These are phyloP conservation scores for Pteropus rufus DNA, from an alignment of 2,797 vertebrate genomes.

Conservation along the genomic window DNA sequence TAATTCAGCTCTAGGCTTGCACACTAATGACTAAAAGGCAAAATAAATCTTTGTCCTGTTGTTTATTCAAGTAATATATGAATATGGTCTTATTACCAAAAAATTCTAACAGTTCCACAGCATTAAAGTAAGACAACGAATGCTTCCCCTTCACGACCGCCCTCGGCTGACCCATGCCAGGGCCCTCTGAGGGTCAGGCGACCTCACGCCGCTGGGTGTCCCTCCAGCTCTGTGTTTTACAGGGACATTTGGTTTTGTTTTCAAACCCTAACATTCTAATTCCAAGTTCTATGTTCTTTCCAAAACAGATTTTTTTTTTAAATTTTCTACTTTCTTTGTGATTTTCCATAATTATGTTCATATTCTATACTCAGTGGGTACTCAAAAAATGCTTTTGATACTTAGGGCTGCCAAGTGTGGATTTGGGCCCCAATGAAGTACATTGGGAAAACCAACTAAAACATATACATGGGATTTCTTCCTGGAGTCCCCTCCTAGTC, in stretches of 20 bases:
- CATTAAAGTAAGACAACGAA: not conserved
- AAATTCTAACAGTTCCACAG: not conserved
- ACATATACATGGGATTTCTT: not conserved
- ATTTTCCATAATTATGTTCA: not conserved
- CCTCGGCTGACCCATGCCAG: not conserved
- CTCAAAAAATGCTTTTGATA: not conserved
- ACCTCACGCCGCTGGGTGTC: too few relatives aligned
- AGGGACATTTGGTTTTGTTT: not conserved
- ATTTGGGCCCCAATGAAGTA: not conserved
- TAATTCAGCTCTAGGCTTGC: not conserved
- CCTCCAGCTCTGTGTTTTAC: not conserved
- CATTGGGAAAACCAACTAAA: not conserved
- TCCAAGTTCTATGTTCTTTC: not conserved
- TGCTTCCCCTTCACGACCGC: not conserved
- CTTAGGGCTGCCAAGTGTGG: not conserved
- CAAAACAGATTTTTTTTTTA: not conserved
- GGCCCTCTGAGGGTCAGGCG: too few relatives aligned
- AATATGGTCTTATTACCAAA: not conserved
- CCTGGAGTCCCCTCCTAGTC: not conserved
- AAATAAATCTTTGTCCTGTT: not conserved
- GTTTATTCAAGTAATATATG: not conserved
- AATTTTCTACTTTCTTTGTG: not conserved
- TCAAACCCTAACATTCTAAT: not conserved
- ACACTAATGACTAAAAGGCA: not conserved
- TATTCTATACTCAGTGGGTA: not conserved